phyloP scores from a whole-genome alignment of 2,797 vertebrate genomes.

The Sebastes baramenuke region DNA sequence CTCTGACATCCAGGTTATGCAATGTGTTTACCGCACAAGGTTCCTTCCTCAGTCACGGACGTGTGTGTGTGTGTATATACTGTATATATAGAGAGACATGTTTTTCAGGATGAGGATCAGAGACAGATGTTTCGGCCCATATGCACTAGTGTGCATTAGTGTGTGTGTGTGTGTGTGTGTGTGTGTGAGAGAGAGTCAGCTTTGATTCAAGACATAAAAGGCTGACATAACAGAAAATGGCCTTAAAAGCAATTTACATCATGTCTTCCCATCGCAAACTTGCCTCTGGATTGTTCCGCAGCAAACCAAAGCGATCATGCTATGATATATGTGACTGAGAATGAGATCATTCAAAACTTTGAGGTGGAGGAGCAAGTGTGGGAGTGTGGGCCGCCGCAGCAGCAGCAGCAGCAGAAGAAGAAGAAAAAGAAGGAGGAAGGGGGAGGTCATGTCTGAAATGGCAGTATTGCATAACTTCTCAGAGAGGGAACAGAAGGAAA shows the following conservation, averaged over 20 bases:
- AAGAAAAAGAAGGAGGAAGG: slow-evolving; percentile 12
- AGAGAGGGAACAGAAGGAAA: slow-evolving; percentile 57
- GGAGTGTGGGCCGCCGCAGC: slow-evolving; percentile 9
- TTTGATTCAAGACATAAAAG: background rate
- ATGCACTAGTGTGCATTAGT: too few species aligned
- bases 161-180: background rate
- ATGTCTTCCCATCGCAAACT: background rate
- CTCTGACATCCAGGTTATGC: slow-evolving; percentile 39
- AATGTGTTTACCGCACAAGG: slow-evolving; percentile 46
- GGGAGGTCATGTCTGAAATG: slow-evolving; percentile 68
- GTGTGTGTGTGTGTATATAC: background rate
- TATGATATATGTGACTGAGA: background rate
- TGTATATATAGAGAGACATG: background rate
- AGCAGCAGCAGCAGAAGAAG: background rate
- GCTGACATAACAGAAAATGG: background rate
- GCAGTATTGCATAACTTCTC: slow-evolving; percentile 77
- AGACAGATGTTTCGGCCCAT: slow-evolving; percentile 21
- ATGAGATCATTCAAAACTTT: slow-evolving; percentile 24
- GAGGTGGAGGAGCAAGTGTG: slow-evolving; percentile 27
- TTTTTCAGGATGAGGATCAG: slow-evolving; percentile 30
- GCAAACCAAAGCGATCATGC: background rate
- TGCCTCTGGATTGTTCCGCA: background rate
- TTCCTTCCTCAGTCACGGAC: slow-evolving; percentile 34
- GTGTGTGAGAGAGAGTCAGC: background rate
- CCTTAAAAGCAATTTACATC: background rate